These are phyloP conservation scores for Anthophora plumipes DNA, from an alignment of 2,888 invertebrate species.

Conservation along the genomic window DNA sequence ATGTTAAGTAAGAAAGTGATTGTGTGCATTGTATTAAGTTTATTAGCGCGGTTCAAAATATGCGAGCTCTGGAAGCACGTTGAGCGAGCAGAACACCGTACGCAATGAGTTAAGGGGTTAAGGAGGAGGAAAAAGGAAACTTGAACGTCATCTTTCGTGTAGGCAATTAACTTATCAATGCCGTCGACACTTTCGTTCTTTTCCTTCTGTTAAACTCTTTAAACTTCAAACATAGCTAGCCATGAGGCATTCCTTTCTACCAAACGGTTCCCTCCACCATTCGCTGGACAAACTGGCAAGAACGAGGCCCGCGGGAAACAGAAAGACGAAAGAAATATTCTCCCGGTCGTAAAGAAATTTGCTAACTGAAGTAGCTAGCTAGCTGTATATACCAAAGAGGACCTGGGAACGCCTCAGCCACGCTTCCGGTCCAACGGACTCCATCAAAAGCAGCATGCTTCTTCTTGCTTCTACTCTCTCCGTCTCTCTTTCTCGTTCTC, in stretches of 20 bases:
- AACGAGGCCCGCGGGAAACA: conserved; percentile 6
- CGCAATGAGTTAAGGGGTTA: too few relatives aligned
- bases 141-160: too few relatives aligned
- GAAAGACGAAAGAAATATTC: conserved; percentile 13
- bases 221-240: background rate
- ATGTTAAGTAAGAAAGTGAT: too few relatives aligned
- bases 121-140: too few relatives aligned
- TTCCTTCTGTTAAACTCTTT: background rate
- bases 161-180: background rate
- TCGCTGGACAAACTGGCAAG: background rate
- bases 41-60: too few relatives aligned
- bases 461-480: conserved; percentile 20
- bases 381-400: background rate
- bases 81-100: too few relatives aligned
- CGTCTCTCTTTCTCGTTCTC: background rate
- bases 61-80: too few relatives aligned
- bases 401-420: background rate
- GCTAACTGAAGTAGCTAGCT: conserved; percentile 24
- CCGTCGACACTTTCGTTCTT: background rate
- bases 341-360: conserved; percentile 37
- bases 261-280: background rate
- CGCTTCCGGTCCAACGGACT: conserved; percentile 51
- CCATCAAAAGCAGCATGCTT: conserved; percentile 46
- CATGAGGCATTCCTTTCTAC: background rate
- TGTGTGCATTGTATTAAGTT: too few relatives aligned